Conservation (phyloP, 2,888 invertebrate genomes). For the Orthosia incerta region DNA sequence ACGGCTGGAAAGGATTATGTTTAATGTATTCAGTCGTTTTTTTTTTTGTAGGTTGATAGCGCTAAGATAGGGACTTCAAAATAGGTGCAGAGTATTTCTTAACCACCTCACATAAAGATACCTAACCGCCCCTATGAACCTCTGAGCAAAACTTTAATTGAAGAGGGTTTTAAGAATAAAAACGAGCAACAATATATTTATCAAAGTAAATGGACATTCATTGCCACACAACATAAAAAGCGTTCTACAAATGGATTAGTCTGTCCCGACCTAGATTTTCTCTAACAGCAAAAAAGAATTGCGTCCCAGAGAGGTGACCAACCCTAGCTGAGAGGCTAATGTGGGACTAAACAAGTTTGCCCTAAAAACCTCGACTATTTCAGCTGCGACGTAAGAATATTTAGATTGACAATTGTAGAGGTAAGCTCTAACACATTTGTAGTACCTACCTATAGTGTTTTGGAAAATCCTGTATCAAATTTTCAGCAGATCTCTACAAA, state of each 20-base stretch:
- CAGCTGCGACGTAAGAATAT: conserved; percentile 9
- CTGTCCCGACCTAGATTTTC: conserved; percentile 39
- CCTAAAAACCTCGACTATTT: conserved; percentile 38
- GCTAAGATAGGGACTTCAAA: neutral
- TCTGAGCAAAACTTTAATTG: neutral
- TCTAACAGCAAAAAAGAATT: conserved; percentile 29
- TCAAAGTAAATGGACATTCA: neutral
- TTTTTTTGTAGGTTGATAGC: neutral
- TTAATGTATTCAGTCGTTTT: neutral
- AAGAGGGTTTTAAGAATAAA: neutral
- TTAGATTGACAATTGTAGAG: neutral
- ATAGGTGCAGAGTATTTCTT: neutral
- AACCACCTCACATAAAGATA: neutral
- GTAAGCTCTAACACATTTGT: neutral
- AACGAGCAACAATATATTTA: neutral
- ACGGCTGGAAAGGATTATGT: neutral
- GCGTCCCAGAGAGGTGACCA: conserved; percentile 17
- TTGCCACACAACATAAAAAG: conserved; percentile 16
- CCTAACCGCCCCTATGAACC: too few relatives aligned
- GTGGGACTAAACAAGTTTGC: conserved; percentile 19
- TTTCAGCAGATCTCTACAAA: neutral
- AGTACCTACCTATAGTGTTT: neutral
- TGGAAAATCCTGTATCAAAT: neutral
- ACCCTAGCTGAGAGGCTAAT: conserved; percentile 17
- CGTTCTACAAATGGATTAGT: conserved; percentile 20